These are phyloP conservation scores for Ruditapes philippinarum DNA, from an alignment of 1,140 invertebrate species.

Conservation along the genomic window DNA sequence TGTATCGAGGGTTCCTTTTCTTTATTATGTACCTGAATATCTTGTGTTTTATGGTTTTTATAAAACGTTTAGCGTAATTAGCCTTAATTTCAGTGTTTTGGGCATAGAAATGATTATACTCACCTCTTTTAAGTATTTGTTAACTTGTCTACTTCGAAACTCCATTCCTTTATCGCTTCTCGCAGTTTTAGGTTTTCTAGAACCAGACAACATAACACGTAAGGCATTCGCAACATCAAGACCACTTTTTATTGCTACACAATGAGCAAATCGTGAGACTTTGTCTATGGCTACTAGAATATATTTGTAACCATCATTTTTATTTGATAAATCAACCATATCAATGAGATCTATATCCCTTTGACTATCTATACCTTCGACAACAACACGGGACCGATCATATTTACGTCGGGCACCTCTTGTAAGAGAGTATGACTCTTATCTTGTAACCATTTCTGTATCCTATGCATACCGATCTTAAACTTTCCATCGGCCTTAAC, in stretches of 20 bases:
- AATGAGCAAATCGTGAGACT: neutral
- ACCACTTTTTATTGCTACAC: slow-evolving; percentile 16
- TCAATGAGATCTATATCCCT: slow-evolving; percentile 49
- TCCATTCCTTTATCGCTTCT: slow-evolving; percentile 22
- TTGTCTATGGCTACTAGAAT: slow-evolving; percentile 25
- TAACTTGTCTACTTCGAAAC: neutral
- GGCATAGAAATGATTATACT: slow-evolving; percentile 14
- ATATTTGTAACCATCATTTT: slow-evolving; percentile 38
- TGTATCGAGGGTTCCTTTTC: neutral
- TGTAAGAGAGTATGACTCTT: slow-evolving; percentile 41
- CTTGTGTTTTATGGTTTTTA: slow-evolving; percentile 42
- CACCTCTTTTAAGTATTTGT: neutral
- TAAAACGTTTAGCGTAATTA: slow-evolving; percentile 18
- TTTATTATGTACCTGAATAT: slow-evolving; percentile 30
- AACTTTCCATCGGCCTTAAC: slow-evolving; percentile 12
- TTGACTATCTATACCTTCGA: neutral
- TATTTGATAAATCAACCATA: slow-evolving; percentile 5
- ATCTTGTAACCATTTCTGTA: slow-evolving; percentile 54
- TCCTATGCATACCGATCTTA: slow-evolving; percentile 45
- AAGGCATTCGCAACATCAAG: neutral
- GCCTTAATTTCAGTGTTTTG: slow-evolving; percentile 28
- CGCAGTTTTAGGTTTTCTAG: slow-evolving; percentile 1
- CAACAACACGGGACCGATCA: neutral
- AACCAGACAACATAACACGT: neutral
- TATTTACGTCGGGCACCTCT: neutral